Conservation (phyloP, 2,888 invertebrate species). For the Lasioglossum morio region DNA sequence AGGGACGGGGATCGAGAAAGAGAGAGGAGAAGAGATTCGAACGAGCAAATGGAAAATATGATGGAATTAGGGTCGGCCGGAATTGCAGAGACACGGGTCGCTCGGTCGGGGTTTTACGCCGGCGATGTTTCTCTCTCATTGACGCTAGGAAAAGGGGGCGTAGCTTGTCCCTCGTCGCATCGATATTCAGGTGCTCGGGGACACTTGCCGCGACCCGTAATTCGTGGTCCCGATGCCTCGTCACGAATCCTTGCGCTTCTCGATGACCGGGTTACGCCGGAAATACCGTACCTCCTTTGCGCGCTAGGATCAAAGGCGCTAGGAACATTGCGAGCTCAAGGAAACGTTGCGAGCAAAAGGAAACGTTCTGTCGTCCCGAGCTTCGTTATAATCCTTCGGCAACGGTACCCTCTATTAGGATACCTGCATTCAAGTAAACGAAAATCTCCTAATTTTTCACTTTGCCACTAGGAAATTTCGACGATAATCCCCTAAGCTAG, state of each 20-base stretch:
- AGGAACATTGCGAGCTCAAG: neutral
- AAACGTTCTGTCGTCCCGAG: neutral
- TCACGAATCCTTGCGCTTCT: slow-evolving; percentile 43
- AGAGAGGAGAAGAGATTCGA: neutral
- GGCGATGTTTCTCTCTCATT: slow-evolving; percentile 35
- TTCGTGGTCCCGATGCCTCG: slow-evolving; percentile 51
- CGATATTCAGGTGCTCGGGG: slow-evolving; percentile 49
- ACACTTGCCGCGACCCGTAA: slow-evolving; percentile 49
- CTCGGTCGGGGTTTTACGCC: slow-evolving; percentile 28
- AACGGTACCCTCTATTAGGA: neutral
- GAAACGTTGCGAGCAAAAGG: neutral
- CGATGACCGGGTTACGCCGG: slow-evolving; percentile 32
- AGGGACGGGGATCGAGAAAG: neutral
- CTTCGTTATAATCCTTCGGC: neutral
- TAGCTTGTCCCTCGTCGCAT: slow-evolving; percentile 36
- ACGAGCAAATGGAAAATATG: slow-evolving; percentile 41
- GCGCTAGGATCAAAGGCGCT: slow-evolving; percentile 12
- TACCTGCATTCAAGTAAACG: neutral
- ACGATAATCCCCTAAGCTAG: neutral
- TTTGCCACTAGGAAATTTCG: neutral
- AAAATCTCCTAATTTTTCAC: neutral
- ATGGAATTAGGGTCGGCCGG: slow-evolving; percentile 45
- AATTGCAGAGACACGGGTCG: slow-evolving; percentile 23
- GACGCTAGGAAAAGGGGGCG: slow-evolving; percentile 13
- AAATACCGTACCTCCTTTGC: slow-evolving; percentile 11